These are phyloP conservation scores for Argyrosomus regius DNA, from an alignment of 2,797 vertebrate genomes.

Conservation along the genomic window DNA sequence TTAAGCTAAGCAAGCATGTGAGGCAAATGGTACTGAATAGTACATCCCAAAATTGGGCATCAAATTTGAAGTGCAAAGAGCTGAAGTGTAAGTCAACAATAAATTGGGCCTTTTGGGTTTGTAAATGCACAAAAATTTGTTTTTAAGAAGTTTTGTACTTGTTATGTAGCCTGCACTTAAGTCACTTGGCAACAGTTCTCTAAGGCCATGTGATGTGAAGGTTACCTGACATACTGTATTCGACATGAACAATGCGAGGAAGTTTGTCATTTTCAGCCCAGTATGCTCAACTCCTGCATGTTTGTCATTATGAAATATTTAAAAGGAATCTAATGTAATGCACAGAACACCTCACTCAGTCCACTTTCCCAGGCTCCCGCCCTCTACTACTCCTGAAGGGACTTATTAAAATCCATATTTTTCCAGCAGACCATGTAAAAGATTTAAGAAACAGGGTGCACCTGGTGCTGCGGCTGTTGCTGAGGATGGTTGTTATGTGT, in stretches of 20 bases:
- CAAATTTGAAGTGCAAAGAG: constrained; percentile 61
- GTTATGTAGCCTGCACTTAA: background rate
- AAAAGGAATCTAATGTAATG: constrained; percentile 66
- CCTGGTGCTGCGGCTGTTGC: constrained; percentile 76
- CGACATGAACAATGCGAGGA: constrained; percentile 11
- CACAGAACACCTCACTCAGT: constrained; percentile 53
- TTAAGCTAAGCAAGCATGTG: constrained; percentile 80
- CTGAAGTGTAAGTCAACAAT: constrained; percentile 45
- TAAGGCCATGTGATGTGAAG: background rate
- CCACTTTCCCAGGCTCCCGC: constrained; percentile 74
- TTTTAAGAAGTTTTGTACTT: constrained; percentile 23
- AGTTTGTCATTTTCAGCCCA: constrained; percentile 30
- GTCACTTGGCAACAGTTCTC: background rate
- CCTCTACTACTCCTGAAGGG: constrained; percentile 77
- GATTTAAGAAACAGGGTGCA: constrained; percentile 78
- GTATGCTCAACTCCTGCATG: constrained; percentile 24
- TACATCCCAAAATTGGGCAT: constrained; percentile 77
- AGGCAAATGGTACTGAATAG: constrained; percentile 79
- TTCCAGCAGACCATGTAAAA: constrained; percentile 78
- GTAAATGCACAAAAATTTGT: background rate
- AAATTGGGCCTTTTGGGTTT: constrained; percentile 56
- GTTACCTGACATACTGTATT: background rate
- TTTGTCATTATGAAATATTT: constrained; percentile 69
- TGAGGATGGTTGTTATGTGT: constrained; percentile 57
- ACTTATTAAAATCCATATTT: constrained; percentile 86